Conservation (phyloP, 35 echinoderm and acorn worm genomes). For the Apostichopus parvimensis region DNA sequence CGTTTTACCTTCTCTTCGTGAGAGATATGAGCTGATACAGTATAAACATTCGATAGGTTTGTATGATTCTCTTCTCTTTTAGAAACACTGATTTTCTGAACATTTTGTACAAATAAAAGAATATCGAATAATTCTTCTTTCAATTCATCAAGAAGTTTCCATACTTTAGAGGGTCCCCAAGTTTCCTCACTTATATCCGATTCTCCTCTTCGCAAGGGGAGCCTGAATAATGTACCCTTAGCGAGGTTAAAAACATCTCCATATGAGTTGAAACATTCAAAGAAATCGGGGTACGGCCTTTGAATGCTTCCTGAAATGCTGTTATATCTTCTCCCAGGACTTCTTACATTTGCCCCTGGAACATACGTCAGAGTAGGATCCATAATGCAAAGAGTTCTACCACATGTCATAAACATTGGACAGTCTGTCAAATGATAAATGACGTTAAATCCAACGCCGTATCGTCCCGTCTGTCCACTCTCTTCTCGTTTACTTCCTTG, state of each 20-base stretch:
- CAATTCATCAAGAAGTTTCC: not conserved
- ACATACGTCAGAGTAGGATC: constrained; percentile 75
- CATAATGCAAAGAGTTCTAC: constrained; percentile 69
- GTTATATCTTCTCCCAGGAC: constrained; percentile 56
- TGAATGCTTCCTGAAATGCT: constrained; percentile 8
- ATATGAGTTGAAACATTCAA: constrained; percentile 52
- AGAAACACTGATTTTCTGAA: constrained; percentile 29
- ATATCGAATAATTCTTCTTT: constrained; percentile 44
- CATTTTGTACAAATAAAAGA: constrained; percentile 42
- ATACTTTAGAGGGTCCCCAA: not conserved
- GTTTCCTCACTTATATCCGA: constrained; percentile 38
- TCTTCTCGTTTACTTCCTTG: constrained; percentile 65
- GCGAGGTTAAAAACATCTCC: constrained; percentile 24
- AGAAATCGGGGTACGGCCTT: constrained; percentile 52
- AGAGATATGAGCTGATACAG: not conserved
- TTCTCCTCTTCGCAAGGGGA: constrained; percentile 61
- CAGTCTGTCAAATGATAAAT: constrained; percentile 91
- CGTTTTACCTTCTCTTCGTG: not conserved
- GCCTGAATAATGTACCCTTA: constrained; percentile 70
- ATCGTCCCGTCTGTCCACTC: constrained; percentile 67
- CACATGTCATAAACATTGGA: constrained; percentile 73
- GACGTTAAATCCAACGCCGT: constrained; percentile 90
- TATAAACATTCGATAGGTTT: not conserved
- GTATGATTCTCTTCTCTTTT: not conserved
- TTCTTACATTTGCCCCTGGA: constrained; percentile 53